Base-by-base conservation (phyloP, 2,113 vertebrate genomes). In the Eurystomus gularis region DNA sequence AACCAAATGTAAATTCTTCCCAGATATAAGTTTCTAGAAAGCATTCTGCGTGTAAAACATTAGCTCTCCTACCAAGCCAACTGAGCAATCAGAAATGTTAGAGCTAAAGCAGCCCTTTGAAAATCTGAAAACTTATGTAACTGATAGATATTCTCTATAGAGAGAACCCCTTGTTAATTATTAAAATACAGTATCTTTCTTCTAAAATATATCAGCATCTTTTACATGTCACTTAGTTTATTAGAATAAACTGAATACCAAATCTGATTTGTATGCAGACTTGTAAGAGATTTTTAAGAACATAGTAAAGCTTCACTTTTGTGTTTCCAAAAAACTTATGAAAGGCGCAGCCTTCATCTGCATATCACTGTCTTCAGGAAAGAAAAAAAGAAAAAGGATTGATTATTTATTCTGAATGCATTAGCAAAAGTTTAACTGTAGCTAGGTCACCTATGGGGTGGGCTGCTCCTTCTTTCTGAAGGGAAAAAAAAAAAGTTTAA, bases 201-300 rank as follows among this genome's bases (percentile, higher is more conserved):
- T 97, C 87, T 71, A 81, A 95, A 95, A 51, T 73, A 89, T 65
- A 93, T 91, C 88, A 90, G 95, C 89, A 93, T 91, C 81, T 95
- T 90, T 88, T 83, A 91, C 93, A 91, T 83, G 90, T 49, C 90
- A 46, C 87, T 91, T 39, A 73, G 60, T 68, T 94, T 88, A 95
- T 90, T 94, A 93, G 84, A 96, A 96, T 96, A 93, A 96, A 95
- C 75, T 60, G 78, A 96, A 96, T 90, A 91, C 48, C 66, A 70
- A 94, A 91, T 85, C 75, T 92, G 86, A 94, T 96, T 94, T 91
- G 57, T 92, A 94, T 89, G 88, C 88, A 86, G 60, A 85, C 91
- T 94, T 94, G 52, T 85, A 94, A 95, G 73, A 89, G 77, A 89
- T 82, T 96, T 95, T 89, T 79, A 92, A 96, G 88, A 95, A 95